These are phyloP conservation scores for Nylanderia fulva DNA, from an alignment of 1,140 invertebrate genomes.

Conservation along the genomic window DNA sequence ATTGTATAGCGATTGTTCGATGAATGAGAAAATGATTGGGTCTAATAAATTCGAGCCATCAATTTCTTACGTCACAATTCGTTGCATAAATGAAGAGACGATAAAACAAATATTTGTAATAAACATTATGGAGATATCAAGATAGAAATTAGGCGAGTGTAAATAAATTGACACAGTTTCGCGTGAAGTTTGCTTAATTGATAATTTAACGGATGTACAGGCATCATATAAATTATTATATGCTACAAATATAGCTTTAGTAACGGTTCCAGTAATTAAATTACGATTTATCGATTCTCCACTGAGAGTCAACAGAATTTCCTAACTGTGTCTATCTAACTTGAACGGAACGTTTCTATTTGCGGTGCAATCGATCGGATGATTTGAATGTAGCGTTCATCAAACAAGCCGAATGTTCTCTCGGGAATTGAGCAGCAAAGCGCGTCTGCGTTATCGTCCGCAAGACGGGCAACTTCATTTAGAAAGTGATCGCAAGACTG, in stretches of 20 bases:
- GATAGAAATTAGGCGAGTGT: neutral
- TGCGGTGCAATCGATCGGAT: conserved; percentile 55
- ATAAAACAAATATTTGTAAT: neutral
- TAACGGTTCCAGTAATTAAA: conserved; percentile 63
- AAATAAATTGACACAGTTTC: neutral
- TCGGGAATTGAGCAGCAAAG: conserved; percentile 48
- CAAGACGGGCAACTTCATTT: conserved; percentile 33
- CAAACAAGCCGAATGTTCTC: conserved; percentile 52
- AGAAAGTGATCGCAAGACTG: neutral
- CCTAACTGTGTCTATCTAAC: conserved; percentile 35
- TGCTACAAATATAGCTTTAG: conserved; percentile 52
- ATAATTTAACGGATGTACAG: conserved; percentile 64
- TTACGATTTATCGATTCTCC: conserved; percentile 68
- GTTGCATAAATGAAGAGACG: neutral
- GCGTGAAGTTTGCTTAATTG: conserved; percentile 48
- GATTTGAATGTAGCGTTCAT: conserved; percentile 49
- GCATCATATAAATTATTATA: conserved; percentile 64
- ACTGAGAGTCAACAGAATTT: conserved; percentile 23
- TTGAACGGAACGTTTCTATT: conserved; percentile 53
- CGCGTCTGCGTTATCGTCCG: neutral
- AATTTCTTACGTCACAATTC: conserved; percentile 47
- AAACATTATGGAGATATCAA: neutral
- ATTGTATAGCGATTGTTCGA: neutral
- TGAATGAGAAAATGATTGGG: neutral
- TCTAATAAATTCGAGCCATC: neutral